Evolutionary conservation across 2,888 invertebrate genomes (phyloP).

Genomic region (Orchestes rusci): DNA sequence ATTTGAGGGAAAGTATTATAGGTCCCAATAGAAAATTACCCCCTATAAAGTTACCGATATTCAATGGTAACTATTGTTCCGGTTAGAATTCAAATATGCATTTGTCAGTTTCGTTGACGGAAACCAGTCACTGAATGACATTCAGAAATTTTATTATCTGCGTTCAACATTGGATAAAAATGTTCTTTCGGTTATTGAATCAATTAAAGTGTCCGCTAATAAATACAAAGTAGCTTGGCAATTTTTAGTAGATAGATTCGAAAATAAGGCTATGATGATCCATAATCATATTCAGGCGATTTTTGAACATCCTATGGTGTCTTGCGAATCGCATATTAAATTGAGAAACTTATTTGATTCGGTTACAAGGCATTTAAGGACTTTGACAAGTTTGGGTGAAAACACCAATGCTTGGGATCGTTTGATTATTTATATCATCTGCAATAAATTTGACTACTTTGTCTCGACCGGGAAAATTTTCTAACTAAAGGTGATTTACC

Average conservation of each 20-base stretch:
- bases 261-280: slow-evolving; percentile 25
- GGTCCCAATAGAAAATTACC: not conserved
- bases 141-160: slow-evolving; percentile 1
- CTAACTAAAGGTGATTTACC: slow-evolving; percentile 4
- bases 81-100: slow-evolving; percentile 7
- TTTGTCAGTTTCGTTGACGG: slow-evolving; percentile 5
- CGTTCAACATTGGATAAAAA: not conserved
- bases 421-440: slow-evolving; percentile 9
- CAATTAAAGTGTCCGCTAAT: slow-evolving; percentile 15
- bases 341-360: slow-evolving; percentile 20
- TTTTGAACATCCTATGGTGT: slow-evolving; percentile 18
- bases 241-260: slow-evolving; percentile 23
- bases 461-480: slow-evolving; percentile 15
- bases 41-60: not conserved
- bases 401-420: slow-evolving; percentile 16
- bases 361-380: slow-evolving; percentile 17
- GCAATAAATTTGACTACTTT: slow-evolving; percentile 9
- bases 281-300: slow-evolving; percentile 26
- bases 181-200: slow-evolving; percentile 9
- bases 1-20: no score
- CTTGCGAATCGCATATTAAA: slow-evolving; percentile 13
- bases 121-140: not conserved
- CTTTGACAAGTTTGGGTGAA: slow-evolving; percentile 17
- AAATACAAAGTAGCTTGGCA: slow-evolving; percentile 27
- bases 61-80: not conserved